Evolutionary conservation across 92 coral and sea anemone genomes (phyloP).

Genomic region (Actinernus sp.): DNA sequence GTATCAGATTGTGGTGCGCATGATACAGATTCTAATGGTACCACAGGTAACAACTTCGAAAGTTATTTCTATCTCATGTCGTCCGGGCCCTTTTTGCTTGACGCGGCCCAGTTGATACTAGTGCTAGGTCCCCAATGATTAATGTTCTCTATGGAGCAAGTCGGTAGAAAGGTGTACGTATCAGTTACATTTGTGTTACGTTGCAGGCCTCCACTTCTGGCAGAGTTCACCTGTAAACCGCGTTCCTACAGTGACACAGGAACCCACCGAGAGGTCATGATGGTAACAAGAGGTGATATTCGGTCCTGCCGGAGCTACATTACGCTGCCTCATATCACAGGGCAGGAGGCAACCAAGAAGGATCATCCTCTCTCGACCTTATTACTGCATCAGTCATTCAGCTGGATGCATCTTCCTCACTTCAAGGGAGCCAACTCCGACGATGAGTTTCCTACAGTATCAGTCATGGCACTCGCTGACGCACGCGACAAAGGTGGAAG

Average conservation of each 20-base stretch:
- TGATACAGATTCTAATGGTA: too few species aligned
- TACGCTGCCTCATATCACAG: conserved; percentile 24
- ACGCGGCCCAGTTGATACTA: too few species aligned
- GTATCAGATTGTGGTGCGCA: too few species aligned
- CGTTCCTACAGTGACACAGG: conserved; percentile 47
- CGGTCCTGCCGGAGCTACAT: conserved; percentile 41
- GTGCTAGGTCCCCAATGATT: too few species aligned
- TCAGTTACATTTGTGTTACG: too few species aligned
- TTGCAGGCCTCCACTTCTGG: conserved; percentile 42
- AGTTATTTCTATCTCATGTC: too few species aligned
- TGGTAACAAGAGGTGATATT: conserved; percentile 6
- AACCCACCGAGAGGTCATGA: conserved; percentile 6
- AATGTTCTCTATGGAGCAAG: too few species aligned
- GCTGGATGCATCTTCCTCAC: conserved; percentile 40
- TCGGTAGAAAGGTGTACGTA: too few species aligned
- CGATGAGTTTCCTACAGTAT: conserved; percentile 30
- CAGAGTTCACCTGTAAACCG: conserved; percentile 15
- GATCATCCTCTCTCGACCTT: conserved; percentile 7
- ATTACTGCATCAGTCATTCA: conserved; percentile 35
- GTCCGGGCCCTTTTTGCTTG: too few species aligned
- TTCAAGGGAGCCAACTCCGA: not conserved
- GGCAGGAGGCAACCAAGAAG: not conserved
- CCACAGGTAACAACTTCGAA: too few species aligned
- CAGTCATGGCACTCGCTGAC: conserved; percentile 46
- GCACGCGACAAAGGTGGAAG: conserved; percentile 12